Base-by-base conservation (phyloP, 2,888 invertebrate species). In the Cosmia trapezina region DNA sequence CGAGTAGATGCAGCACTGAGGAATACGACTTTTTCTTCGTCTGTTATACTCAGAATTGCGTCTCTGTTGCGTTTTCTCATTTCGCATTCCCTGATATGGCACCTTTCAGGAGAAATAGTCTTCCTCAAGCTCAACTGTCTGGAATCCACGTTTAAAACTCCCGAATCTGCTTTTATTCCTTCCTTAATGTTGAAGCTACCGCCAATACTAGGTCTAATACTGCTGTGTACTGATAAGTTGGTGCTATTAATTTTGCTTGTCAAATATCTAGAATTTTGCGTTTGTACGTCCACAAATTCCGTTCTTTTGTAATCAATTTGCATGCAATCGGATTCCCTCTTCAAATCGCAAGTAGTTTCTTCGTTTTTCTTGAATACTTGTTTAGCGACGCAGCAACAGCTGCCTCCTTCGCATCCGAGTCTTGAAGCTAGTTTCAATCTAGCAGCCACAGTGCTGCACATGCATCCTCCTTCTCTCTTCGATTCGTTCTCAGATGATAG, bases 391-490 rank as follows among this genome's bases (percentile, higher is more conserved):
- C 90, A 90, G 62, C 92, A 93, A 47, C 90, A 92, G 2, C 89
- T 87, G 8, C 83, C 86, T 0, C 80, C 83, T 11, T 82, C 77
- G 11, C 74, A 49, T 37, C 63, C 85, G 14, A 87, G 74, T 41
- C 85, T 74, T 37, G 86, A 83, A 14, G 78, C 81, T 37, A 91
- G 62, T 43, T 91, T 91, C 7, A 94, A 73, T 84, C 87, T 91
- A 8, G 86, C 88, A 11, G 92, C 93, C 17, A 94, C 73, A 8
- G 86, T 83, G 59, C 86, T 93, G 63, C 94, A 94, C 79, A 93
- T 76, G 63, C 94, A 94, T 19, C 84, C 87, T 28, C 74, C 64
- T 60, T 72, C 59, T 60, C 8, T 41, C 19, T 67, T 63, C 12
- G 73, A 70, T 53, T 79, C 80, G 7, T 73, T 81, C 14, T 80